Conservation (phyloP, 1,140 invertebrate species). For the Zaprionus lachaisei region DNA sequence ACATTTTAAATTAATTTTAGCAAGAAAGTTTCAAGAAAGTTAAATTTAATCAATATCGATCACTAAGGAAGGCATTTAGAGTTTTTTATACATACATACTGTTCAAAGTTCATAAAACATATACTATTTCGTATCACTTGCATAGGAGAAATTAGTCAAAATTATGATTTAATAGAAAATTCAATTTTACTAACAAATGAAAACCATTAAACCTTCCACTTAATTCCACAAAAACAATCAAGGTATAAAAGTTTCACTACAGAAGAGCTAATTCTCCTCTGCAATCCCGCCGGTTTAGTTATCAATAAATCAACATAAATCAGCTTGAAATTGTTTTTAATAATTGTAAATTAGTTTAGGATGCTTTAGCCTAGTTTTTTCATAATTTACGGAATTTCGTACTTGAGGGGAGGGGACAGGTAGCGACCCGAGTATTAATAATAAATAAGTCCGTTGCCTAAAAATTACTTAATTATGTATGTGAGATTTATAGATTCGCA, state of each 20-base stretch:
- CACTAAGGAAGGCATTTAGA: too few relatives aligned
- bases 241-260: too few relatives aligned
- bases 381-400: conserved; percentile 4
- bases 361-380: conserved; percentile 1
- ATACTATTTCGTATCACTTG: not conserved
- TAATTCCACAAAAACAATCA: too few relatives aligned
- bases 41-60: too few relatives aligned
- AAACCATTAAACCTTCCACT: too few relatives aligned
- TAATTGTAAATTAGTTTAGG: conserved; percentile 14
- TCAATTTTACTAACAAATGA: too few relatives aligned
- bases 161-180: too few relatives aligned
- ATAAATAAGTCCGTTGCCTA: conserved; percentile 27
- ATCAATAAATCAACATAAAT: conserved; percentile 21
- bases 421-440: conserved; percentile 10
- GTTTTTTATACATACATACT: too few relatives aligned
- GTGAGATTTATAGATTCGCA: conserved; percentile 21
- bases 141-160: too few relatives aligned
- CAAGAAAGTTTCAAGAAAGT: too few relatives aligned
- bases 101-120: too few relatives aligned
- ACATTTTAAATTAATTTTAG: not conserved
- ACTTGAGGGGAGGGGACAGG: not conserved
- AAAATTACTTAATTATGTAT: conserved; percentile 33
- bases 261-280: too few relatives aligned
- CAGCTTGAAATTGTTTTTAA: conserved; percentile 2
- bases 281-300: not conserved